Evolutionary conservation across 1,140 invertebrate genomes (phyloP).

Genomic region (Lepidostoma basale): DNA sequence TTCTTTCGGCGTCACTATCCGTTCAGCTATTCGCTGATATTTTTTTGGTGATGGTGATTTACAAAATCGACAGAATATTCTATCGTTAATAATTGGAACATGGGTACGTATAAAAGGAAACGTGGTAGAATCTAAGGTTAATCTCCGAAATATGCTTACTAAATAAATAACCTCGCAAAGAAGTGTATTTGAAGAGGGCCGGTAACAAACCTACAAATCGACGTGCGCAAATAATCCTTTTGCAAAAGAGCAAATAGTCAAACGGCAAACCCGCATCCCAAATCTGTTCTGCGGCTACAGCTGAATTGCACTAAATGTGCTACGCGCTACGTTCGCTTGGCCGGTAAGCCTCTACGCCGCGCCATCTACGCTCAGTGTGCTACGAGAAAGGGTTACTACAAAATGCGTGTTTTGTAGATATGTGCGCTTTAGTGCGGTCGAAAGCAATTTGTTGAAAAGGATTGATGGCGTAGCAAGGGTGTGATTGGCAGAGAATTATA

Average conservation of each 20-base stretch:
- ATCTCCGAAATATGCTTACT: conserved; percentile 18
- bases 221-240: conserved; percentile 27
- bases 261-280: conserved; percentile 26
- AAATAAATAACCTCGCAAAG: conserved; percentile 2
- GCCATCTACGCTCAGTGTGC: neutral
- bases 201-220: conserved; percentile 22
- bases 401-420: neutral
- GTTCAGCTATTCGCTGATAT: too few relatives aligned
- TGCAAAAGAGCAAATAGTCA: conserved; percentile 28
- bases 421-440: neutral
- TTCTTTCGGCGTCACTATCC: too few relatives aligned
- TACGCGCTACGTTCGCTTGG: conserved; percentile 12
- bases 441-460: conserved; percentile 15
- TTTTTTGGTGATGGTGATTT: too few relatives aligned
- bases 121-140: conserved; percentile 1
- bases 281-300: conserved; percentile 19
- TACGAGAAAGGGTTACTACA: neutral
- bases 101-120: too few relatives aligned
- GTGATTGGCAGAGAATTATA: neutral
- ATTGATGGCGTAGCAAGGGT: conserved; percentile 10
- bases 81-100: too few relatives aligned
- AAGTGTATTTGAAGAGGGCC: conserved; percentile 21
- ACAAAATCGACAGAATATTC: too few relatives aligned
- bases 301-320: conserved; percentile 27
- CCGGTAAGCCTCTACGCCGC: neutral